Evolutionary conservation across 2,113 vertebrate species (phyloP).

Genomic region (Elgaria multicarinata): DNA sequence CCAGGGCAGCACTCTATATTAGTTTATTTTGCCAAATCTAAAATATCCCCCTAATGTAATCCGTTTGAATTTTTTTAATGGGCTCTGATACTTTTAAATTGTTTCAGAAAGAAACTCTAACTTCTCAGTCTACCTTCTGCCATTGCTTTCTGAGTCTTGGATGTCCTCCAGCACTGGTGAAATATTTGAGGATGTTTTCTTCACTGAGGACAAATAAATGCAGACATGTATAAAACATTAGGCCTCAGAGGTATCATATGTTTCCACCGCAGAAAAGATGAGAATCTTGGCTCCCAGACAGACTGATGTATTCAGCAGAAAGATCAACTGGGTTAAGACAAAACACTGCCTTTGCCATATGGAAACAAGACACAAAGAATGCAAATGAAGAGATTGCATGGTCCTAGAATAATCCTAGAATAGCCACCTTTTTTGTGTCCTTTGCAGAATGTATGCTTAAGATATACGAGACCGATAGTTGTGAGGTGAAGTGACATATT

Average conservation of each 20-base stretch:
- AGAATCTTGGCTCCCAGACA: constrained; percentile 64
- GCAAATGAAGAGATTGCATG: constrained; percentile 47
- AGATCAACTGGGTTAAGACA: constrained; percentile 66
- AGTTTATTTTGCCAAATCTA: constrained; percentile 18
- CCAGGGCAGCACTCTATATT: constrained; percentile 9
- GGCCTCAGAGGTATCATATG: constrained; percentile 37
- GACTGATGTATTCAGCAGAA: constrained; percentile 63
- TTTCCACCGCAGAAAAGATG: constrained; percentile 56
- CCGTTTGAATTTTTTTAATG: neutral
- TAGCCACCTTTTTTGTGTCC: constrained; percentile 41
- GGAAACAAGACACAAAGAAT: constrained; percentile 14
- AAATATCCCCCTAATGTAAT: neutral
- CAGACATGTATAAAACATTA: constrained; percentile 58
- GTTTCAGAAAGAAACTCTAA: neutral
- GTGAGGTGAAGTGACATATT: neutral
- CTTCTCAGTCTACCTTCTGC: constrained; percentile 16
- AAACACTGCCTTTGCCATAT: constrained; percentile 62
- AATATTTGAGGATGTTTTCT: constrained; percentile 54
- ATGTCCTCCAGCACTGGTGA: constrained; percentile 48
- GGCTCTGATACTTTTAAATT: neutral
- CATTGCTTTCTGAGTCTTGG: constrained; percentile 3
- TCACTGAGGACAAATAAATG: constrained; percentile 62
- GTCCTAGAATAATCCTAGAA: constrained; percentile 62
- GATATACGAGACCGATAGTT: neutral
- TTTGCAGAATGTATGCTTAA: neutral